phyloP scores from a whole-genome alignment of 2,888 invertebrate genomes.

The Siphlonurus alternatus region DNA sequence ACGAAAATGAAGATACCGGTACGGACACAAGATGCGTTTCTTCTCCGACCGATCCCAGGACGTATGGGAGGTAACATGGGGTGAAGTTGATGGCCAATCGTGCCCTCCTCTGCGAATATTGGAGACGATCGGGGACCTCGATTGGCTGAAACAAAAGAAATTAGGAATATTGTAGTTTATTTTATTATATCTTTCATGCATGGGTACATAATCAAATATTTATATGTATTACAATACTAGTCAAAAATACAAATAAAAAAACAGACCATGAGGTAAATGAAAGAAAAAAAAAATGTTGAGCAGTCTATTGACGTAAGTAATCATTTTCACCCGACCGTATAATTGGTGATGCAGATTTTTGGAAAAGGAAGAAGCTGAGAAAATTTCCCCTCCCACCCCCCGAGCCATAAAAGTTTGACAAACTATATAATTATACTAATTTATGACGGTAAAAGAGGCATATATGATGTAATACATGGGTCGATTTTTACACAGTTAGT shows the following conservation, averaged over 20 bases:
- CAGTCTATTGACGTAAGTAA: too few relatives aligned
- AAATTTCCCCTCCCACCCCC: too few relatives aligned
- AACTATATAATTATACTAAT: too few relatives aligned
- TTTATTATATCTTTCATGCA: too few relatives aligned
- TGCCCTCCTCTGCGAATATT: background rate
- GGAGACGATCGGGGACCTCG: background rate
- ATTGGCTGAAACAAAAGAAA: background rate
- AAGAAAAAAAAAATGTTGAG: too few relatives aligned
- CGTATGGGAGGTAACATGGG: background rate
- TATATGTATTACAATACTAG: background rate
- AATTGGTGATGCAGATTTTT: background rate
- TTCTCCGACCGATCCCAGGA: constrained; percentile 14
- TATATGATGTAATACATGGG: too few relatives aligned
- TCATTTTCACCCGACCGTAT: too few relatives aligned
- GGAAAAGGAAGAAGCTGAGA: background rate
- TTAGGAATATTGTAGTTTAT: too few relatives aligned
- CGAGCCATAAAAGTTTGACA: too few relatives aligned
- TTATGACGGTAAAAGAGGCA: too few relatives aligned
- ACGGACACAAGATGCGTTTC: constrained; percentile 21
- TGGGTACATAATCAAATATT: background rate
- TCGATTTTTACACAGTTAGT: too few relatives aligned
- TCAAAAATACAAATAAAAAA: background rate
- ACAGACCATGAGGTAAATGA: background rate
- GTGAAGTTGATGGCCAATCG: background rate
- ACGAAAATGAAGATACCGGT: constrained; percentile 32